Evolutionary conservation across 1,140 invertebrate species (phyloP).

Genomic region (Marisa cornuarietis): DNA sequence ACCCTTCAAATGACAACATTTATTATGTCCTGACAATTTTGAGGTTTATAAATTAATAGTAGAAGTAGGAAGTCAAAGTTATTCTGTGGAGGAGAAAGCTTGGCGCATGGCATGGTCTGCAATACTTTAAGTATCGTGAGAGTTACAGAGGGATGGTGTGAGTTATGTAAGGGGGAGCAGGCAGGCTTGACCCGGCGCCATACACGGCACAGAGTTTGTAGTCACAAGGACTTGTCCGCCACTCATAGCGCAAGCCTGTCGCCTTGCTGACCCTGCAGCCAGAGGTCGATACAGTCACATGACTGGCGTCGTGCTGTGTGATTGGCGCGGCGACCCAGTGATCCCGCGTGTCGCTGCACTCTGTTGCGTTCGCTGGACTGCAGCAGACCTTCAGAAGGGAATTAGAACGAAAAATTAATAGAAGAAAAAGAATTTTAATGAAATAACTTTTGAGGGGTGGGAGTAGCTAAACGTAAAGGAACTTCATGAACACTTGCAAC

Average conservation of each 20-base stretch:
- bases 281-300: slow-evolving; percentile 35
- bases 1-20: too few species aligned
- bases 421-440: not conserved
- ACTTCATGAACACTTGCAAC: not conserved
- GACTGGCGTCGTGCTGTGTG: slow-evolving; percentile 13
- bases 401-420: not conserved
- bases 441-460: not conserved
- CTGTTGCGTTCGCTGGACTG: slow-evolving; percentile 15
- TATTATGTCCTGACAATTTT: too few species aligned
- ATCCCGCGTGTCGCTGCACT: slow-evolving; percentile 7
- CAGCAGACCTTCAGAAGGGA: slow-evolving; percentile 40
- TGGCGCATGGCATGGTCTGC: too few species aligned
- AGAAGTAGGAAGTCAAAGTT: too few species aligned
- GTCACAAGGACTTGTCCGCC: slow-evolving; percentile 34
- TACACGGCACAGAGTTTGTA: slow-evolving; percentile 36
- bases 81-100: too few species aligned
- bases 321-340: slow-evolving; percentile 38
- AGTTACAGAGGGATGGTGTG: not conserved
- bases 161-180: slow-evolving; percentile 43
- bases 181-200: slow-evolving; percentile 36
- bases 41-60: too few species aligned
- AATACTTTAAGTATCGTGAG: too few species aligned
- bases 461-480: not conserved
- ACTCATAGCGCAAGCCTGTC: slow-evolving; percentile 35
- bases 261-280: slow-evolving; percentile 22